phyloP scores from a whole-genome alignment of 1,140 invertebrate genomes.

The Psix sp. region DNA sequence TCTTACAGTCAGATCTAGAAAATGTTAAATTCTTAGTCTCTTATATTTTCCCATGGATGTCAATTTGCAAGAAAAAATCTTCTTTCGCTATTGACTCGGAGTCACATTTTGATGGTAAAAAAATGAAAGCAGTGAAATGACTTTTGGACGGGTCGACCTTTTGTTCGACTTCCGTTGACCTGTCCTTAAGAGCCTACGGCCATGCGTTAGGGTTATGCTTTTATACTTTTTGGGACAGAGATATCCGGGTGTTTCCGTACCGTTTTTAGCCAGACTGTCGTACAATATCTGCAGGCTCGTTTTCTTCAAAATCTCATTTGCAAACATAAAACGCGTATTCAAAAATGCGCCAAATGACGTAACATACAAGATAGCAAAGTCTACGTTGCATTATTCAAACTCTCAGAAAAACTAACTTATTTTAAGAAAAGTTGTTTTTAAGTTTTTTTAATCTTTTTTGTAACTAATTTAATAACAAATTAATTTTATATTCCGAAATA shows the following conservation, averaged over 20 bases:
- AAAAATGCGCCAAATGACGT: constrained; percentile 21
- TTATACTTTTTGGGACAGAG: constrained; percentile 13
- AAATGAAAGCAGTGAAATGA: constrained; percentile 12
- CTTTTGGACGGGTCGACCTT: constrained; percentile 16
- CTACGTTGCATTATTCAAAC: constrained; percentile 9
- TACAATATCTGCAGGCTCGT: constrained; percentile 40
- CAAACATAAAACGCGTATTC: constrained; percentile 26
- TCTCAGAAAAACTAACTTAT: neutral
- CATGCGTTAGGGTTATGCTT: constrained; percentile 26
- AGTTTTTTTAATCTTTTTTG: no score
- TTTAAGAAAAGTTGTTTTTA: no score
- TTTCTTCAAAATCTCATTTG: constrained; percentile 44
- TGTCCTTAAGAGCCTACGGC: constrained; percentile 19
- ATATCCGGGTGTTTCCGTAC: constrained; percentile 14
- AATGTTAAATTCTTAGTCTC: no score
- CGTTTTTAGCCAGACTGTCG: constrained; percentile 2
- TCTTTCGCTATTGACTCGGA: neutral
- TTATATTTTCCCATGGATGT: no score
- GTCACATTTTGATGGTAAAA: neutral
- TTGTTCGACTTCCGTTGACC: constrained; percentile 45
- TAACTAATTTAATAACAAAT: constrained; percentile 9
- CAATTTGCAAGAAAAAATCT: no score
- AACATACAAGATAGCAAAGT: constrained; percentile 13
- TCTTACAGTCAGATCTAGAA: no score
- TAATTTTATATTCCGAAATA: no score